These are phyloP conservation scores for Nyctalus aviator DNA, from an alignment of 2,797 vertebrate species.

Conservation along the genomic window DNA sequence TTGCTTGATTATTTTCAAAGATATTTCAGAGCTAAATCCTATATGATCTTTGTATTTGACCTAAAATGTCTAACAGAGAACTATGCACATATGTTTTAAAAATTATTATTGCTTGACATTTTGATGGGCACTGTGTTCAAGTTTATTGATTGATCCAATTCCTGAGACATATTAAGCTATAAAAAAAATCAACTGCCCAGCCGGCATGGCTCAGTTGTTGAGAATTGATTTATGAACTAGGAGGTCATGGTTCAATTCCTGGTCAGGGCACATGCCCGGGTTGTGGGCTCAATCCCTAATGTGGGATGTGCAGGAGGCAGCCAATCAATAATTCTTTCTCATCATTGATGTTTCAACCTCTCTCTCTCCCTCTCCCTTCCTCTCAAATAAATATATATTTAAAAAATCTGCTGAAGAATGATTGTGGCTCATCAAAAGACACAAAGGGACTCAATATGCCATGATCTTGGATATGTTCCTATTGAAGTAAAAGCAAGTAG, in stretches of 20 bases:
- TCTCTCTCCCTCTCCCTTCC: too few species aligned
- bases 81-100: not conserved
- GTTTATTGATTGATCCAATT: not conserved
- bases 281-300: too few species aligned
- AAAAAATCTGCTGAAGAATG: not conserved
- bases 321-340: too few species aligned
- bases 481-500: not conserved
- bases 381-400: too few species aligned
- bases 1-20: not conserved
- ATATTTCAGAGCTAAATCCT: not conserved
- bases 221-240: too few species aligned
- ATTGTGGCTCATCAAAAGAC: not conserved
- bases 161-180: not conserved
- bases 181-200: not conserved
- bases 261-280: too few species aligned
- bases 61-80: not conserved
- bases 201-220: too few species aligned
- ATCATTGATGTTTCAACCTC: too few species aligned
- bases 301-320: too few species aligned
- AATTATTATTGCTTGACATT: not conserved
- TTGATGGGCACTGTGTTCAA: not conserved
- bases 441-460: not conserved
- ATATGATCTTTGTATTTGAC: not conserved
- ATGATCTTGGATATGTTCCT: not conserved
- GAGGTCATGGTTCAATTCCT: too few species aligned